Base-by-base conservation (phyloP, 2,888 invertebrate species). In the Epiperipatus broadwayi region DNA sequence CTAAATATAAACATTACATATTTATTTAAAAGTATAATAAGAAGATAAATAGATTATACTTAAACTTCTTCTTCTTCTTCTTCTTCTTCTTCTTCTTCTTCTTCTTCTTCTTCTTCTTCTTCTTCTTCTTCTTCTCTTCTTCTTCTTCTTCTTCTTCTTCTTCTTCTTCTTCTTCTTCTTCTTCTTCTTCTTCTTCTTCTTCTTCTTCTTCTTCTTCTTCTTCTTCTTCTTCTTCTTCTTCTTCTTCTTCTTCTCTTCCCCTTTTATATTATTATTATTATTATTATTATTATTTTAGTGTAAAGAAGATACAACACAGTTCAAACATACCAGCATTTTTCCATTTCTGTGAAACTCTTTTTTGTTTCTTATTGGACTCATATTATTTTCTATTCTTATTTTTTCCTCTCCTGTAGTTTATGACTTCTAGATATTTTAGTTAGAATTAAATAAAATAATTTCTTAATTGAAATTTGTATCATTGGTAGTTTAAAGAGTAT, bases 51-150 rank as follows among this genome's bases (percentile, higher is more conserved):
- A 10, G n/a, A n/a, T n/a, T n/a, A n/a, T n/a, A n/a, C n/a, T n/a
- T n/a, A n/a, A n/a, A n/a, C n/a, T n/a, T n/a, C n/a, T n/a, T 25
- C n/a, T n/a, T 25, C n/a, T 25, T 25, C 27, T 25, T 25, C 27
- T 25, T 25, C 27, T 25, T 25, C 27, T 25, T 25, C 27, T 25
- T 25, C 27, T 25, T 25, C 27, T 25, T 25, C n/a, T 25, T 25
- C 27, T 25, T 25, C 27, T 25, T 25, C 27, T 25, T 25, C n/a
- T 25, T 25, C 4, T 58, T 40, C 46, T 59, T 59, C 41, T 57
- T 58, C 27, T 56, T 48, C 44, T 56, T 56, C 18, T 55, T 20
- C 4, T 56, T 57, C 35, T 49, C 49, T 10, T 56, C 55, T 44
- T 56, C 52, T 15, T 49, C 48, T 1, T 53, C 53, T 47, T 55